Evolutionary conservation across 2,888 invertebrate genomes (phyloP), one percentile per base, ranked within the genome.

Genomic region (Encarsia formosa): DNA sequence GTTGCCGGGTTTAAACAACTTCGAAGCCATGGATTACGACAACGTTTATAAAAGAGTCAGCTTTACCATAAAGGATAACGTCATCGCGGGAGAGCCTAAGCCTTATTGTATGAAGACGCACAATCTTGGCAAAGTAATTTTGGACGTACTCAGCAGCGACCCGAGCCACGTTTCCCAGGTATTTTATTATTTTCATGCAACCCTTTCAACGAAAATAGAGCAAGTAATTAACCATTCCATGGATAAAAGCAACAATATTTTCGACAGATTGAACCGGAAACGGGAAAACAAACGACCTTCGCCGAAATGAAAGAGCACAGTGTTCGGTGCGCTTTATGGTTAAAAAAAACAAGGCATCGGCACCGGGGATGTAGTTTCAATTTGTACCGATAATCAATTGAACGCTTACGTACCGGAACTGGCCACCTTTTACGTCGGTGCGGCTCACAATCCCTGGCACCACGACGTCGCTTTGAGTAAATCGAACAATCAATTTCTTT

Each of bases 281-380:
- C 65, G 5, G 63, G 57, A 2, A 16, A 50, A 22, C 32, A 57
- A 24, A 60, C 63, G 2, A 65, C 63, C 0, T 67, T 59, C n/a
- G 52, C 22, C 2, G 49, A 64, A 8, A 60, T 70, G 56, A 41
- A 32, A 40, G 63, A 67, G 9, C 56, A 63, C 9, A 59, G 59
- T 6, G 51, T 67, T 5, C 66, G 65, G 47, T 71, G 70, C 34
- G 66, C 68, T 0, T 44, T 69, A 6, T 71, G 70, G 70, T 9
- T 70, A 37, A 60, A 56, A n/a, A 40, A 59, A 63, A 11, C 58
- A 65, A 48, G 65, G 67, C 5, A 41, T 69, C 4, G 39, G 39
- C 22, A 42, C 54, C 1, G 59, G 58, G 2, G 70, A 70, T 26
- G 44, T 69, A 4, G 45, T 71, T 24, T 55, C 52, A 11, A 41